Conservation (phyloP, 2,888 invertebrate genomes). For the Cosmia trapezina region DNA sequence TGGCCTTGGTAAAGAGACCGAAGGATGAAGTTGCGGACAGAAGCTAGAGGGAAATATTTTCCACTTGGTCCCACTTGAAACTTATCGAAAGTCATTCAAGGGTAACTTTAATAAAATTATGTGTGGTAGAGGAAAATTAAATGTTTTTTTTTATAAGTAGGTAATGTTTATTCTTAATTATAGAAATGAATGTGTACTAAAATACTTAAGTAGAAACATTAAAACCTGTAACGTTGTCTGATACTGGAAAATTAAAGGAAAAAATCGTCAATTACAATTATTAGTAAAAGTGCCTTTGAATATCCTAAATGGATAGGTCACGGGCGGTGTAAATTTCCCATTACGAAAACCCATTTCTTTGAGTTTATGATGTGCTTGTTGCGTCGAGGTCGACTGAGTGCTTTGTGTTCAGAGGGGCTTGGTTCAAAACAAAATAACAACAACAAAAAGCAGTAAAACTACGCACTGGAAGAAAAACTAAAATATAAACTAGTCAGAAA, state of each 20-base stretch:
- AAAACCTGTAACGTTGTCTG: not conserved
- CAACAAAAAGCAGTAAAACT: slow-evolving; percentile 39
- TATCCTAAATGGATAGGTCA: slow-evolving; percentile 43
- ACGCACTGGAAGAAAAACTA: slow-evolving; percentile 23
- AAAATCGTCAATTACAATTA: slow-evolving; percentile 25
- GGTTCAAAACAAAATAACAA: slow-evolving; percentile 51
- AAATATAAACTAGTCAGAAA: slow-evolving; percentile 21
- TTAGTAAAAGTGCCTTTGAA: slow-evolving; percentile 43
- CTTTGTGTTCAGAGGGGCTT: slow-evolving; percentile 38
- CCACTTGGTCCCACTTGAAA: slow-evolving; percentile 19
- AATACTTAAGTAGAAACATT: not conserved
- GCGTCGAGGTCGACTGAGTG: slow-evolving; percentile 32
- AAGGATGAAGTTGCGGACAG: too few species aligned
- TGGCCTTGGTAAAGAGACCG: too few species aligned
- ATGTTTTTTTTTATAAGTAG: not conserved
- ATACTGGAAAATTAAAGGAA: not conserved
- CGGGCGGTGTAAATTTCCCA: slow-evolving; percentile 44
- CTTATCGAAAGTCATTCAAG: slow-evolving; percentile 8
- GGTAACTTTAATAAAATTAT: slow-evolving; percentile 3
- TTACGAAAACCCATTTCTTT: slow-evolving; percentile 41
- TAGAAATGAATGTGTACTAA: not conserved
- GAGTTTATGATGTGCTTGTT: slow-evolving; percentile 50
- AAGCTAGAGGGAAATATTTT: slow-evolving; percentile 10
- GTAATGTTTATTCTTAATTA: not conserved
- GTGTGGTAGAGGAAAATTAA: slow-evolving; percentile 4